Evolutionary conservation across 2,113 vertebrate genomes (phyloP).

Genomic region (Melozone crissalis): DNA sequence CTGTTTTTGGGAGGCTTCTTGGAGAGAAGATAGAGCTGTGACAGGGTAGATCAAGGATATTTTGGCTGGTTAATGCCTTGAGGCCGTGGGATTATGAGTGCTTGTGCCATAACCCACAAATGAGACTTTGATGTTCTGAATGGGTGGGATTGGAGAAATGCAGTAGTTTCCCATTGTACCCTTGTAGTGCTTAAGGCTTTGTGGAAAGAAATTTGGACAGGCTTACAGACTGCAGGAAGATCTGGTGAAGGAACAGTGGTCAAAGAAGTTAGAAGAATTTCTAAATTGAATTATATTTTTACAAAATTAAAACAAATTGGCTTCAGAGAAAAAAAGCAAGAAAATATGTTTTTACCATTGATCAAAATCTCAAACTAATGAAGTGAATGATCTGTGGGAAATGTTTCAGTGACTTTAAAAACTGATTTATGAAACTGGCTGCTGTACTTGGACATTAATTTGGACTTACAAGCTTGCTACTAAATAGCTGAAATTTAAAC

Average conservation of each 20-base stretch:
- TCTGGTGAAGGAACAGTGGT: neutral
- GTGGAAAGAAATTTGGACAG: neutral
- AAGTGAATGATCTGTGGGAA: neutral
- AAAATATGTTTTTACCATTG: neutral
- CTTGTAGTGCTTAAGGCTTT: neutral
- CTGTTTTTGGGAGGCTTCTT: neutral
- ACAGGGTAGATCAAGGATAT: neutral
- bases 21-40: neutral
- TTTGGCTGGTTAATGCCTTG: neutral
- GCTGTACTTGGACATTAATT: neutral
- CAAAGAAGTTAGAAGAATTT: neutral
- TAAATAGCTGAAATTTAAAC: conserved; percentile 8
- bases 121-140: neutral
- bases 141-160: neutral
- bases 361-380: neutral
- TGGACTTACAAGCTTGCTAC: neutral
- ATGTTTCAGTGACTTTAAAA: conserved; percentile 10
- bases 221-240: neutral
- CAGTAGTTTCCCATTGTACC: neutral
- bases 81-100: neutral
- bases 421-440: neutral
- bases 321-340: neutral
- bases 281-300: neutral
- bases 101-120: neutral
- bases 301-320: neutral